Percentiles rank a stretch among this genome's conserved stretches.
phyloP scores from a whole-genome alignment of 1,140 invertebrate species.

The Druon quercuslanigerum region DNA sequence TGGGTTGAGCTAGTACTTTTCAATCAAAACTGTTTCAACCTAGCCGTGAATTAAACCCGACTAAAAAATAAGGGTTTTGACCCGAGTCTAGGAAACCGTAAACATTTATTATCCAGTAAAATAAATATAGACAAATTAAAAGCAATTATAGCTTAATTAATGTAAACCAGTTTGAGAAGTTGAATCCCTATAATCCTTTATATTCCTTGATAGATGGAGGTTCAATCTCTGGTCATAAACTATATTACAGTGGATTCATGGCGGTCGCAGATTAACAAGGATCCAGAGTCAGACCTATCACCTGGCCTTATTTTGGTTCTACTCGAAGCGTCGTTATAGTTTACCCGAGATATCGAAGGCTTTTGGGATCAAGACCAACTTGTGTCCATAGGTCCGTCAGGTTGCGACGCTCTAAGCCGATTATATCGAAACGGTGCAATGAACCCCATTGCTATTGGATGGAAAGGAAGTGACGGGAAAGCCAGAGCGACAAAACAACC shows the following conservation, averaged over 20 bases:
- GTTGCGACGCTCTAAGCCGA: slow-evolving; percentile 47
- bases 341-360: slow-evolving; percentile 27
- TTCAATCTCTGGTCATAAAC: slow-evolving; percentile 15
- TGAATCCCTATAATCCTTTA: neutral
- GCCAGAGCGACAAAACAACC: neutral
- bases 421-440: slow-evolving; percentile 45
- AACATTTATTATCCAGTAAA: too few relatives aligned
- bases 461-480: neutral
- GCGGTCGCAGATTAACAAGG: slow-evolving; percentile 7
- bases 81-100: too few relatives aligned
- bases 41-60: too few relatives aligned
- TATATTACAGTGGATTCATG: slow-evolving; percentile 20
- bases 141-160: neutral
- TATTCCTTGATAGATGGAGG: neutral
- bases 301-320: slow-evolving; percentile 39
- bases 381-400: slow-evolving; percentile 40
- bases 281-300: slow-evolving; percentile 32
- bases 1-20: too few relatives aligned
- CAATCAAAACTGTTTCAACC: too few relatives aligned
- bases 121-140: neutral
- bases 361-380: slow-evolving; percentile 51
- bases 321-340: slow-evolving; percentile 33
- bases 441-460: slow-evolving; percentile 24
- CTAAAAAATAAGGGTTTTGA: too few relatives aligned
- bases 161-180: neutral